phyloP scores from a whole-genome alignment of 2,888 invertebrate genomes.

The Rhagonycha fulva region DNA sequence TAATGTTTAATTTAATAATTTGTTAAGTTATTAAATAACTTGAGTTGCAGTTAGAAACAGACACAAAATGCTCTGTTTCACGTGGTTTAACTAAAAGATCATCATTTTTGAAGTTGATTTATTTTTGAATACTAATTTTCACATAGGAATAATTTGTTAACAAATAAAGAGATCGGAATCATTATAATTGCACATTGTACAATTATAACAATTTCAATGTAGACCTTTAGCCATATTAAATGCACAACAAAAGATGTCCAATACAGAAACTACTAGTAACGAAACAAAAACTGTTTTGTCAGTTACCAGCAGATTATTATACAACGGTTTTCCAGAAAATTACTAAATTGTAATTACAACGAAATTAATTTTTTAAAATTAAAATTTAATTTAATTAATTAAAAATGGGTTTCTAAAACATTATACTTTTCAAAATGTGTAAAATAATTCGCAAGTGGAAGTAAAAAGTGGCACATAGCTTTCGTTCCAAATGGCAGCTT shows the following conservation, averaged over 20 bases:
- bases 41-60: too few relatives aligned
- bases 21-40: too few relatives aligned
- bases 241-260: not conserved
- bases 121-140: not conserved
- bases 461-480: conserved; percentile 23
- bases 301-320: not conserved
- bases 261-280: not conserved
- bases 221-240: not conserved
- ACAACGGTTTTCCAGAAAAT: not conserved
- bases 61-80: too few relatives aligned
- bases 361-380: too few relatives aligned
- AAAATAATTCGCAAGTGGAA: conserved; percentile 13
- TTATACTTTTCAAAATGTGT: conserved; percentile 3
- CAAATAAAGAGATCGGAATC: not conserved
- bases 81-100: not conserved
- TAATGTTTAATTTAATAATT: too few relatives aligned
- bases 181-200: not conserved
- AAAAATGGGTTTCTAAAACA: not conserved
- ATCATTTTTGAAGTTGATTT: not conserved
- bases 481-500: conserved; percentile 30
- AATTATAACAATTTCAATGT: not conserved
- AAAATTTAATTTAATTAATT: too few relatives aligned
- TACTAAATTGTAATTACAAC: not conserved
- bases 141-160: not conserved
- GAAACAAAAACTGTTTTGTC: not conserved